Evolutionary conservation across 2,113 vertebrate genomes (phyloP), one percentile per base, ranked within the genome.

Genomic region (Dasyurus viverrinus): DNA sequence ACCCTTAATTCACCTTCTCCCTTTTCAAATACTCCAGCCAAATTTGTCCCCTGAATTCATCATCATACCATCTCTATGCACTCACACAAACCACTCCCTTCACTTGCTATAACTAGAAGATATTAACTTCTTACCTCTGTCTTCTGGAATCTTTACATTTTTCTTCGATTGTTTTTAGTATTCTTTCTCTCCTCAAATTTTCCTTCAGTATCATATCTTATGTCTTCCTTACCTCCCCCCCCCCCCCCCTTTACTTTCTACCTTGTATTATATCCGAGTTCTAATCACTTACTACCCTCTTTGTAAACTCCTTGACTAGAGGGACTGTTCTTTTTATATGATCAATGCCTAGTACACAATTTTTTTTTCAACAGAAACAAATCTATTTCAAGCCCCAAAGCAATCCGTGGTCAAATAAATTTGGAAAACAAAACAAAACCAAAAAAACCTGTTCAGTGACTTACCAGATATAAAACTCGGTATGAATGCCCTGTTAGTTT

Each of bases 401-500:
- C 36, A 84, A 19, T 42, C 0, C 42, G 68, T 42, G n/a, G n/a
- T 36, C 68, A 84, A 84, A 84, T 42, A 16, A 19, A 7, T 84
- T 42, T 2, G 2, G 16, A 84, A 84, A 42, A 84, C 68, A 52
- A 52, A 52, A 52, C 50, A 52, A 52, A 52, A 52, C 50, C 10
- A 52, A 50, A 50, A 52, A 52, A 52, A 9, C 50, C n/a, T 42
- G 0, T 42, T 42, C 19, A 84, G 68, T 84, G 68, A 89, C 99
- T 99, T 96, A 99, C 99, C 99, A 99, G 98, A 95, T 99, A 99
- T 0, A 99, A 98, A 36, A 99, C 99, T 96, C 99, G 98, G 95
- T 99, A 99, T 0, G 99, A 99, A 97, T 99, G 99, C 42, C 99
- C 99, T 0, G 99, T 99, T 68, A 99, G 98, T 98, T 99, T 99